phyloP scores from a whole-genome alignment of 2,797 vertebrate species.

The Loris lydekkerianus region DNA sequence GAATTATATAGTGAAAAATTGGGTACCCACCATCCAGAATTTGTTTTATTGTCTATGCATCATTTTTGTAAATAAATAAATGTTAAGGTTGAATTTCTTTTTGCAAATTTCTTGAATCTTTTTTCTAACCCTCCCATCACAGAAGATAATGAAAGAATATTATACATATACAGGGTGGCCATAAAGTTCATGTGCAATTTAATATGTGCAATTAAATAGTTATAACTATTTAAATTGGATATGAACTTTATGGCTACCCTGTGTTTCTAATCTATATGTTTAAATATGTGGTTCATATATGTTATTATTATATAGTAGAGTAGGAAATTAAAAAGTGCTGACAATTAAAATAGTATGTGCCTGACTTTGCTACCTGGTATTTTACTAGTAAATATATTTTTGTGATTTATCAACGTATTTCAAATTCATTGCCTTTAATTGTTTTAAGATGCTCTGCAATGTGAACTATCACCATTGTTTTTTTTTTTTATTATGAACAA shows the following conservation, averaged over 20 bases:
- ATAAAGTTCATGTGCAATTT: too few relatives aligned
- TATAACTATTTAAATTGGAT: too few relatives aligned
- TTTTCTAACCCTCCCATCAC: not conserved
- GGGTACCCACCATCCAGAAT: not conserved
- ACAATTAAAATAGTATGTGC: not conserved
- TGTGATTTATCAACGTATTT: not conserved
- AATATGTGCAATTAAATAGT: too few relatives aligned
- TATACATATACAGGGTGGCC: not conserved
- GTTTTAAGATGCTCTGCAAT: not conserved
- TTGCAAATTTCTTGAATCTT: not conserved
- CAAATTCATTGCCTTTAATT: not conserved
- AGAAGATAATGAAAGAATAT: not conserved
- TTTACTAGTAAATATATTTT: slow-evolving; percentile 9
- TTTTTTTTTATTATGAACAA: slow-evolving; percentile 26
- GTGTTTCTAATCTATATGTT: not conserved
- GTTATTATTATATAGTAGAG: not conserved
- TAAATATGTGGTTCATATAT: not conserved
- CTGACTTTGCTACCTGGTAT: not conserved
- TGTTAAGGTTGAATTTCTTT: not conserved
- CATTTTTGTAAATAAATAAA: not conserved
- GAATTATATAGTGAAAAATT: not conserved
- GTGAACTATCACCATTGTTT: not conserved
- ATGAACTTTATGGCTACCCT: too few relatives aligned
- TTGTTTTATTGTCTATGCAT: not conserved
- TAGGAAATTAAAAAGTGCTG: not conserved